Base-by-base conservation (phyloP, 1,140 invertebrate species). In the Lordiphosa stackelbergi region DNA sequence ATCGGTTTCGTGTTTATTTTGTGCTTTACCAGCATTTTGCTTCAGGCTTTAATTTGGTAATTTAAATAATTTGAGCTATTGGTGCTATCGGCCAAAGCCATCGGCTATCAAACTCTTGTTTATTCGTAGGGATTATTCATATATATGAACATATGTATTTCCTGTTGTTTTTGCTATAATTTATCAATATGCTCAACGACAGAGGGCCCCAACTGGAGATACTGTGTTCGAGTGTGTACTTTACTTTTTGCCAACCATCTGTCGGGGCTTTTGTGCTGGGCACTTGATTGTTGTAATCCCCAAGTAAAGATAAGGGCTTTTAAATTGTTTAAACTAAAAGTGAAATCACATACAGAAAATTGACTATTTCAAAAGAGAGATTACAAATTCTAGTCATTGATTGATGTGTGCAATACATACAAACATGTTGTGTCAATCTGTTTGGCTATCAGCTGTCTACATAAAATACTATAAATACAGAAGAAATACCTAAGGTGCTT, bases 21-120 rank as follows among this genome's bases (percentile, higher is more conserved):
- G 35, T 81, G 71, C 48, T 34, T 81, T n/a, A 37, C 45, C 7
- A 70, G 52, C 48, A 10, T 70, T 31, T 28, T 37, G 28, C 12
- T 64, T n/a, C 71, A 71, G 38, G 42, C 55, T 8, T 37, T 79
- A 24, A 51, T 68, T 58, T 79, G 74, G 74, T 79, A 81, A 81
- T 45, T 48, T 34, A 12, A 34, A 41, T 28, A 60, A 38, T 49
- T 3, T 31, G 7, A 31, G 16, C 22, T 37, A 22, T 11, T 45
- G 31, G 19, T 11, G 24, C 28, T 48, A 48, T 49, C 8, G 16
- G 12, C 2, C 9, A 13, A 16, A 16, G 12, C 34, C 12, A 45
- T 28, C 42, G 42, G 46, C 28, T 31, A 31, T 31, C 28, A 31
- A 31, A 31, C 28, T 31, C 28, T 31, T 31, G 28, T 31, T 31